A percentile compares a stretch with the other conserved stretches of the same genome.
Evolutionary conservation across 2,888 invertebrate species (phyloP).

Genomic region (Pemphredon lugubris): DNA sequence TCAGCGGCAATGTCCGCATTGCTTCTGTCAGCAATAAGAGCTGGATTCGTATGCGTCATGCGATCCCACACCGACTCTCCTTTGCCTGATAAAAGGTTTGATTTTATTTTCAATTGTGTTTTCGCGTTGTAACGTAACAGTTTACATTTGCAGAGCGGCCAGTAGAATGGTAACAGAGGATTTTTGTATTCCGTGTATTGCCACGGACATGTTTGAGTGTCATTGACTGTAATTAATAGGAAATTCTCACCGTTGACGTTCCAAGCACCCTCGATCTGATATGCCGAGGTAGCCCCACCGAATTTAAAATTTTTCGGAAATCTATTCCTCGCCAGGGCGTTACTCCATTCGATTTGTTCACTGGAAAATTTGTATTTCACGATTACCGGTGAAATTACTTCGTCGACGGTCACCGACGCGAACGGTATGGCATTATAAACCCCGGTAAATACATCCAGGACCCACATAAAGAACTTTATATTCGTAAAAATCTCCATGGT

Average conservation of each 20-base stretch:
- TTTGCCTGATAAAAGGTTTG: too few relatives aligned
- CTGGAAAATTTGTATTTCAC: conserved; percentile 36
- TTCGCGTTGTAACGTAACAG: too few relatives aligned
- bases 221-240: conserved; percentile 4
- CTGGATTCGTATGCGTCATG: conserved; percentile 81
- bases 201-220: conserved; percentile 6
- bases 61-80: conserved; percentile 84
- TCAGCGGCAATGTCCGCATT: conserved; percentile 87
- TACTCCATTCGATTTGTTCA: conserved; percentile 41
- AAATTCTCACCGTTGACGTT: conserved; percentile 76
- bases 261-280: conserved; percentile 85
- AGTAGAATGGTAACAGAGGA: conserved; percentile 21
- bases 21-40: conserved; percentile 82
- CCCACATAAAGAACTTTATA: not conserved
- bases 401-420: not conserved
- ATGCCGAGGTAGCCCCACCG: conserved; percentile 85
- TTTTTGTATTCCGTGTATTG: conserved; percentile 9
- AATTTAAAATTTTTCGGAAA: conserved; percentile 84
- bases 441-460: not conserved
- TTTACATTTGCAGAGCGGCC: too few relatives aligned
- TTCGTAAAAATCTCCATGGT: not conserved
- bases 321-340: conserved; percentile 79
- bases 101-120: too few relatives aligned
- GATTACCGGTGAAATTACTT: conserved; percentile 16
- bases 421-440: too few relatives aligned